A percentile compares a stretch with the other conserved stretches of the same genome.
Evolutionary conservation across 2,888 invertebrate genomes (phyloP).

Genomic region (Thereva nobilitata): DNA sequence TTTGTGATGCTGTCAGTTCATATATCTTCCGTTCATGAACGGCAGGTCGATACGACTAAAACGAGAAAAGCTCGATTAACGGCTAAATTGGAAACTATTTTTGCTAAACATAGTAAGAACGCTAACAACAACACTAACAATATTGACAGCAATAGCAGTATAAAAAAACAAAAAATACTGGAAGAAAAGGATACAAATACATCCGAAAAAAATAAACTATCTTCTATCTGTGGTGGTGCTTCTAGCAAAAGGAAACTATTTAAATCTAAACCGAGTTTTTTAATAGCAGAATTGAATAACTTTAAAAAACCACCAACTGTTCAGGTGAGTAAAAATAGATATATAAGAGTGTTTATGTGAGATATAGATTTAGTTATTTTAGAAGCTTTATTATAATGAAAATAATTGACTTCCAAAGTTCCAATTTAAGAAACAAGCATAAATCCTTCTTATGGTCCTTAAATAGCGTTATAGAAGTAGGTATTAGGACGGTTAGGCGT

Average conservation of each 20-base stretch:
- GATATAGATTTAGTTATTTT: no score
- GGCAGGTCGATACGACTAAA: conserved; percentile 45
- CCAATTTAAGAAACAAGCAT: no score
- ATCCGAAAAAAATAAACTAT: conserved; percentile 4
- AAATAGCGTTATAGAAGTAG: no score
- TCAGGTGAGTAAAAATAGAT: conserved; percentile 39
- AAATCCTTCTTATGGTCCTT: no score
- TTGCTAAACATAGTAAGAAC: conserved; percentile 36
- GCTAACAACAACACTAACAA: conserved; percentile 18
- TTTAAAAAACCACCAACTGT: conserved; percentile 43
- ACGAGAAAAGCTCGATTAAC: conserved; percentile 41
- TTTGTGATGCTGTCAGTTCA: conserved; percentile 48
- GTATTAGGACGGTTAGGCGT: no score
- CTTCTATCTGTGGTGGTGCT: not conserved
- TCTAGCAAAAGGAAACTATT: not conserved
- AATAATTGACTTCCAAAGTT: no score
- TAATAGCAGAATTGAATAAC: conserved; percentile 44
- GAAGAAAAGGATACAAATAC: not conserved
- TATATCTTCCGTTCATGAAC: conserved; percentile 47
- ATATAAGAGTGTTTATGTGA: no score
- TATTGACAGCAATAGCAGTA: conserved; percentile 14
- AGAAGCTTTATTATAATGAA: no score
- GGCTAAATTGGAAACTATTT: conserved; percentile 38
- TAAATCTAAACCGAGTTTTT: conserved; percentile 40
- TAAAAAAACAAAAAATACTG: not conserved